Evolutionary conservation across 1,140 invertebrate species (phyloP).

Genomic region (Megathymus violae): DNA sequence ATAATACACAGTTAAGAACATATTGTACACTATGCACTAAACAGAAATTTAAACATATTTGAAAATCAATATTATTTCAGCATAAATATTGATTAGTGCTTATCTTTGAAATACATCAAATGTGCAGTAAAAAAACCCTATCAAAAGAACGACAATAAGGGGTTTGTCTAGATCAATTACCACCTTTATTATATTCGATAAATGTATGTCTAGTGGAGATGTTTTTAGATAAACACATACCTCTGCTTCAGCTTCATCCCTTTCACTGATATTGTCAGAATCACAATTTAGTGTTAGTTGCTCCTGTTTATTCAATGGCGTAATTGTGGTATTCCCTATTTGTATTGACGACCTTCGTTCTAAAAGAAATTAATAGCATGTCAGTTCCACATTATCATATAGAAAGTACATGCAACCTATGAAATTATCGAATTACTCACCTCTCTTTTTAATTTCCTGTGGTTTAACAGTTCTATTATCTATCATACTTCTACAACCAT

Average conservation of each 20-base stretch:
- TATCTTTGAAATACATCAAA: too few species aligned
- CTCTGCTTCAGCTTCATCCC: constrained; percentile 93
- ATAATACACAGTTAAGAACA: too few species aligned
- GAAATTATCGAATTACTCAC: constrained; percentile 50
- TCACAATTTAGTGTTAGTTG: constrained; percentile 86
- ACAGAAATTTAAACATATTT: too few species aligned
- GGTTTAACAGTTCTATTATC: constrained; percentile 85
- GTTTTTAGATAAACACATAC: constrained; percentile 84
- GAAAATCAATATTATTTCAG: too few species aligned
- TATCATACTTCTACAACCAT: constrained; percentile 85
- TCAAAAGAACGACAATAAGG: too few species aligned
- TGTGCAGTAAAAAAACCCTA: too few species aligned
- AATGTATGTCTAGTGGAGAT: too few species aligned
- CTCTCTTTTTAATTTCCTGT: constrained; percentile 79
- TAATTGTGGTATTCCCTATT: constrained; percentile 89
- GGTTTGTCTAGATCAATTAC: too few species aligned
- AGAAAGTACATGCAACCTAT: constrained; percentile 31
- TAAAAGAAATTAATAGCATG: constrained; percentile 48
- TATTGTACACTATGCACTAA: too few species aligned
- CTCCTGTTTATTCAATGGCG: constrained; percentile 84
- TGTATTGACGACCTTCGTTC: constrained; percentile 81
- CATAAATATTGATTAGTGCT: too few species aligned
- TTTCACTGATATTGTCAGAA: constrained; percentile 89
- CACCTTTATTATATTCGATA: too few species aligned
- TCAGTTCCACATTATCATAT: too few species aligned